Evolutionary conservation across 2,797 vertebrate species (phyloP), one percentile per base, ranked within the genome.

Genomic region (Naso thynnoides): DNA sequence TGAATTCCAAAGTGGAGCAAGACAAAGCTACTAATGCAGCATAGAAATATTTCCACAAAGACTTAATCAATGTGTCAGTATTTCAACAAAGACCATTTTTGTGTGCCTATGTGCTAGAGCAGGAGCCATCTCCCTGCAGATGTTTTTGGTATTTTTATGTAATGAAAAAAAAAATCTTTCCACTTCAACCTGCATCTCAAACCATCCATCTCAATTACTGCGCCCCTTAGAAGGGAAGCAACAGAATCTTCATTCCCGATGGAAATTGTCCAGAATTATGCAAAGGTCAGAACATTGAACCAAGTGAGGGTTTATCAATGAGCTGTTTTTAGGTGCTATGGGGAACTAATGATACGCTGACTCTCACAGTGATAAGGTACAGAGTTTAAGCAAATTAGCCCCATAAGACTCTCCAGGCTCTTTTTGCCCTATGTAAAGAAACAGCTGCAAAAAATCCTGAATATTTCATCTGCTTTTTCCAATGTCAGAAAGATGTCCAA

Each of bases 361-460:
- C 63, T 92, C 88, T 88, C 89, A 91, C 85, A 66, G 45, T 73
- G 86, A 91, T 90, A 89, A 81, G 58, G 70, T 68, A n/a, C 21
- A 2, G 29, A 47, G 18, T 23, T 47, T 26, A 15, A 10, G 6
- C 48, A 7, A 23, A 16, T 45, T 29, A 15, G 27, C 29, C 59
- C 36, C 6, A 13, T n/a, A 36, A 26, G 31, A 11, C 36, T 58
- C 38, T 6, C 10, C 44, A 14, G 16, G 14, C 41, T 41, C 29
- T 47, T 57, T 36, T 53, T 44, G 8, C n/a, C 48, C 29, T 52
- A 14, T 53, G 55, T 49, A 24, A 15, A 54, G 29, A 48, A 38
- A 31, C 15, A 71, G 31, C 44, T 52, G 68, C 23, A 33, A 26
- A 55, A 49, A 66, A 49, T 31, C 23, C 10, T 15, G 13, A 39